These are phyloP conservation scores for Diabrotica virgifera DNA, from an alignment of 1,140 invertebrate genomes.

Conservation along the genomic window DNA sequence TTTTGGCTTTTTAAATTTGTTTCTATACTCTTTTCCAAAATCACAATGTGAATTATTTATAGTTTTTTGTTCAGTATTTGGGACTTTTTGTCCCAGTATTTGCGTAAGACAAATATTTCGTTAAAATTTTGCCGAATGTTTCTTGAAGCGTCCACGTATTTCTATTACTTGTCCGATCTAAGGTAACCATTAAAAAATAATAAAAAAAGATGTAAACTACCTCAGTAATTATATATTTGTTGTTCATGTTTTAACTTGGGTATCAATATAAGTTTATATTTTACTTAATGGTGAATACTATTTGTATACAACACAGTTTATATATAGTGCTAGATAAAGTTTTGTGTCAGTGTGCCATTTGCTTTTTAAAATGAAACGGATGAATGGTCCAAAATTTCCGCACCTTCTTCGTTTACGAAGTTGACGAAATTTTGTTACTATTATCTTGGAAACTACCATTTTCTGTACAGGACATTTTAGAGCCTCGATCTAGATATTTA, in stretches of 20 bases:
- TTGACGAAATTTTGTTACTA: constrained; percentile 1
- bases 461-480: constrained; percentile 2
- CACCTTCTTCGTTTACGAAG: neutral
- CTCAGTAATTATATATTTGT: constrained; percentile 51
- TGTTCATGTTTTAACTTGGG: constrained; percentile 48
- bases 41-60: too few species aligned
- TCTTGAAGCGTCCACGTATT: neutral
- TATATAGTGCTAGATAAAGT: constrained; percentile 40
- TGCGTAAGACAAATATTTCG: too few species aligned
- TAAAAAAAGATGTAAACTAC: constrained; percentile 44
- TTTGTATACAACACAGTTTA: constrained; percentile 42
- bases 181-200: constrained; percentile 27
- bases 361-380: constrained; percentile 26
- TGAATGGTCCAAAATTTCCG: neutral
- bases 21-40: too few species aligned
- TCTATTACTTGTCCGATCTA: constrained; percentile 42
- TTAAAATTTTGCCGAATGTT: neutral
- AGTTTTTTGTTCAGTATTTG: too few species aligned
- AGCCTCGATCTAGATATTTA: neutral
- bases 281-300: constrained; percentile 46
- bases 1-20: too few species aligned
- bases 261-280: constrained; percentile 45
- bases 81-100: too few species aligned
- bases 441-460: neutral
- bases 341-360: constrained; percentile 48